Evolutionary conservation across 2,888 invertebrate genomes (phyloP), one percentile per base, ranked within the genome.

Genomic region (Octonoba sinensis): DNA sequence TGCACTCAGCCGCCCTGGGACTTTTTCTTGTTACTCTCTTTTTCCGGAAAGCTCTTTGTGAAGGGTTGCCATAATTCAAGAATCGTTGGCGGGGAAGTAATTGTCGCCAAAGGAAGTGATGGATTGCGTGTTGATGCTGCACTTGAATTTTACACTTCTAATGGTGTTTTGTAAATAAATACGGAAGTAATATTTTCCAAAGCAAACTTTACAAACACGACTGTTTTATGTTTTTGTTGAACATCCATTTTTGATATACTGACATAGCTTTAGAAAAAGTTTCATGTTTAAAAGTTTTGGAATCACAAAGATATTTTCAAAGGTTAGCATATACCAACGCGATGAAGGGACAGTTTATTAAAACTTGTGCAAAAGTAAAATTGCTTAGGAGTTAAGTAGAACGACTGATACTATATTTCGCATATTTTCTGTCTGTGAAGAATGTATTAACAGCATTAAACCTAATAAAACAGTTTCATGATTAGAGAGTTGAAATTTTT

Each of bases 51-150:
- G 24, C 57, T 59, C 36, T 36, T 36, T 36, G 6, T 44, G 18
- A 12, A 1, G 66, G 78, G 78, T 79, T 79, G 72, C 72, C 44
- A 60, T 36, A 59, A 71, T 20, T 67, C 66, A 20, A 16, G 27
- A 59, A 1, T 44, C 8, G 12, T 70, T 70, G 70, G 70, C 70
- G 47, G 16, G 36, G 11, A 22, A 22, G 18, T 18, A 64, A 44
- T 46, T 18, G 12, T 12, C 70, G 67, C 67, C 67, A 56, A 67
- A 51, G 3, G 16, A 12, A 44, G 24, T 18, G 11, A 47, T 64
- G 54, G 18, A 36, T 36, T 2, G 36, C 36, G 36, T 36, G 36
- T 36, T 36, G 36, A 36, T 36, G 8, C 11, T 36, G 36, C 54
- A 54, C 54, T 11, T 54, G 54, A 54, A 54, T 36, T 36, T 11